Evolutionary conservation across 2,888 invertebrate genomes (phyloP).

Genomic region (Mongoloraphidia duomilia): DNA sequence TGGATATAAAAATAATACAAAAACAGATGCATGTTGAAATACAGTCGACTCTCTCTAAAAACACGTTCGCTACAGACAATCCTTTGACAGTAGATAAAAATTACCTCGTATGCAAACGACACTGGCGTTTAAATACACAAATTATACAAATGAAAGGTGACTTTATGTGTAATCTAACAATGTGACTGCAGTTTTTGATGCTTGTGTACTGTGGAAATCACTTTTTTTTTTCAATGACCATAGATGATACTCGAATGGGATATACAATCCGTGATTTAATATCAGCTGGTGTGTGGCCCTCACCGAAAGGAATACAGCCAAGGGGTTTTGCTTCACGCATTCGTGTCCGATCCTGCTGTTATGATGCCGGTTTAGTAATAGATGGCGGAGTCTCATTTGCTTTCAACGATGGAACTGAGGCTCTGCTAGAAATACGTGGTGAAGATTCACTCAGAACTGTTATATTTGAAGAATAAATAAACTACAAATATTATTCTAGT

Average conservation of each 20-base stretch:
- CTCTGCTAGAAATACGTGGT: slow-evolving; percentile 65
- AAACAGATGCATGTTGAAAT: too few relatives aligned
- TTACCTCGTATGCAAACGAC: not conserved
- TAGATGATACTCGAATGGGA: slow-evolving; percentile 64
- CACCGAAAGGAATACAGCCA: slow-evolving; percentile 58
- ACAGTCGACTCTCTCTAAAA: too few relatives aligned
- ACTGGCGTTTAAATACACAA: not conserved
- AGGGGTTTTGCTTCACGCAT: slow-evolving; percentile 64
- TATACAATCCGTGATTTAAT: slow-evolving; percentile 92
- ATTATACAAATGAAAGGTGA: not conserved
- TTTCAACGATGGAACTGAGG: slow-evolving; percentile 89
- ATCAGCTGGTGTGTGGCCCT: slow-evolving; percentile 71
- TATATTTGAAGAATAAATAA: slow-evolving; percentile 23
- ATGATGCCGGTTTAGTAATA: slow-evolving; percentile 79
- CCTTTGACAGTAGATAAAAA: not conserved
- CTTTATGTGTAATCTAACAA: too few relatives aligned
- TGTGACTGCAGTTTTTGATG: too few relatives aligned
- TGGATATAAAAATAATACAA: not conserved
- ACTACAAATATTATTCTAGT: not conserved
- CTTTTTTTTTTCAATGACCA: not conserved
- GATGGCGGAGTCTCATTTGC: slow-evolving; percentile 89
- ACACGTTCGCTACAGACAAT: too few relatives aligned
- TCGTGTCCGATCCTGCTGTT: slow-evolving; percentile 75
- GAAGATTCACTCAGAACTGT: slow-evolving; percentile 82
- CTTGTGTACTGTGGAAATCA: not conserved